Percentiles rank a stretch among this genome's conserved stretches.
These are phyloP conservation scores for Ametastegia equiseti DNA, from an alignment of 2,888 invertebrate genomes.

Conservation along the genomic window DNA sequence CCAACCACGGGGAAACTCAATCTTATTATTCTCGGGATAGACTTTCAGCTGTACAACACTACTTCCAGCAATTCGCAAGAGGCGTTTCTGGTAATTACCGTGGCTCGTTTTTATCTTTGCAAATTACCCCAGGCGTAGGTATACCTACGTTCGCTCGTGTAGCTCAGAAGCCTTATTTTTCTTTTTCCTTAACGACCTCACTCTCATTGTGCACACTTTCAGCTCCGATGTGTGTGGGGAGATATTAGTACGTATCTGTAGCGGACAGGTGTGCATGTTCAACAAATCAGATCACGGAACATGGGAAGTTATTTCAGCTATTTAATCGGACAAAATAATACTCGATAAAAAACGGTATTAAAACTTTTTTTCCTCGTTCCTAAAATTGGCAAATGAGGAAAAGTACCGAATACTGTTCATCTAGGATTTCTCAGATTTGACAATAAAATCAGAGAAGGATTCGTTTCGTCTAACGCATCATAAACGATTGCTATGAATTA, in stretches of 20 bases:
- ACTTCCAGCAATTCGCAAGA: neutral
- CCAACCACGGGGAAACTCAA: neutral
- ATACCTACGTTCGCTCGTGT: neutral
- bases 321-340: no score
- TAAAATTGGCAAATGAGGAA: neutral
- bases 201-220: conserved; percentile 7
- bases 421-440: neutral
- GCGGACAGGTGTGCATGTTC: neutral
- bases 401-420: neutral
- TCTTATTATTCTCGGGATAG: conserved; percentile 12
- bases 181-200: neutral
- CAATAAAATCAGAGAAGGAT: no score
- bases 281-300: neutral
- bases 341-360: no score
- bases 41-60: conserved; percentile 17
- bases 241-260: neutral
- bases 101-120: neutral
- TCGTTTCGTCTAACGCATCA: no score
- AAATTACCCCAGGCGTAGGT: neutral
- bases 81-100: conserved; percentile 25
- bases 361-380: no score
- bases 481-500: no score
- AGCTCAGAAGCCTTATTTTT: neutral
- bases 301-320: neutral
- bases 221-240: neutral